These are phyloP conservation scores for Corvus hawaiiensis DNA, from an alignment of 2,113 vertebrate species.

Conservation along the genomic window DNA sequence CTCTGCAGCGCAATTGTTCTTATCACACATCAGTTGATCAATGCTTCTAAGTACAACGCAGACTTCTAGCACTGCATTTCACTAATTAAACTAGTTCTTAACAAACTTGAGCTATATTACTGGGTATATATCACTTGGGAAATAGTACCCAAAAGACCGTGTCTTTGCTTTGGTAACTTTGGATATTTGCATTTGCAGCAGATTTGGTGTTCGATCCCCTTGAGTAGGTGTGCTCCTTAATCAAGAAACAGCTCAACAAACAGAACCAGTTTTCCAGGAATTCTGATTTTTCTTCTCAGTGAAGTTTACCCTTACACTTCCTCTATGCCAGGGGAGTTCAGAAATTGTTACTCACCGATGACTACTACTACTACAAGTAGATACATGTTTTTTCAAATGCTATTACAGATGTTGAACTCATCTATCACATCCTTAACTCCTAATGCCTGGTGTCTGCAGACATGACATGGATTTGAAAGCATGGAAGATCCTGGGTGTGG, in stretches of 20 bases:
- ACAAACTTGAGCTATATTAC: neutral
- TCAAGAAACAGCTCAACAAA: neutral
- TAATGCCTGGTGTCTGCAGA: neutral
- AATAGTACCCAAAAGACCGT: neutral
- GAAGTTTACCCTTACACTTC: neutral
- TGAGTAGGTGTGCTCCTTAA: neutral
- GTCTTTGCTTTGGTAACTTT: neutral
- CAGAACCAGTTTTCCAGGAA: neutral
- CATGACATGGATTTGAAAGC: neutral
- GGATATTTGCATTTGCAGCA: neutral
- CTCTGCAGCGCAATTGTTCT: neutral
- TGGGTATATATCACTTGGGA: neutral
- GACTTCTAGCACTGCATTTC: neutral
- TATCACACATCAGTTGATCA: accelerated
- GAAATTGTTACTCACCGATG: neutral
- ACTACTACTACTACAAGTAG: neutral
- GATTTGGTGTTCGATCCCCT: neutral
- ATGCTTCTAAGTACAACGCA: neutral
- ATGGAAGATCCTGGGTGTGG: neutral
- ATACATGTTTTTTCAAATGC: neutral
- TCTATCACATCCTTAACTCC: neutral
- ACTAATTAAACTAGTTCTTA: neutral
- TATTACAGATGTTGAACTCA: neutral
- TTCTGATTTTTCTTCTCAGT: neutral
- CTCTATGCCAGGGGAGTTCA: neutral